Percentiles rank a stretch among this genome's conserved stretches.
Evolutionary conservation across 1,140 invertebrate genomes (phyloP).

Genomic region (Gryon sp.): DNA sequence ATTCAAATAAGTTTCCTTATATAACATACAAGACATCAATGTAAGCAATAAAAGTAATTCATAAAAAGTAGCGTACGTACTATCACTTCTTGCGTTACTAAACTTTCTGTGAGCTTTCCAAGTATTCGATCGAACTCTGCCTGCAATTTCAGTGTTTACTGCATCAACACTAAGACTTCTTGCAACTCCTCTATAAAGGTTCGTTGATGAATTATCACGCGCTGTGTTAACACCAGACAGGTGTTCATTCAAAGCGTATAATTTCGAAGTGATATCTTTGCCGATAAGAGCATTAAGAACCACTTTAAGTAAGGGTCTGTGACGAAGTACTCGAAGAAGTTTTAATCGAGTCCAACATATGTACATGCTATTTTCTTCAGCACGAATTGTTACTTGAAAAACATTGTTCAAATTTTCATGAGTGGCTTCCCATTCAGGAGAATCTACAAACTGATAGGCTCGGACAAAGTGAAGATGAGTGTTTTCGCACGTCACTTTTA

Average conservation of each 20-base stretch:
- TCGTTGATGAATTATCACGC: slow-evolving; percentile 67
- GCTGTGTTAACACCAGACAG: slow-evolving; percentile 78
- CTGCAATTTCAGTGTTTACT: slow-evolving; percentile 87
- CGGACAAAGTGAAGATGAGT: slow-evolving; percentile 90
- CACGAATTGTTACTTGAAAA: slow-evolving; percentile 91
- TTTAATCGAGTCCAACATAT: slow-evolving; percentile 88
- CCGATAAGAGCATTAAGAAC: slow-evolving; percentile 89
- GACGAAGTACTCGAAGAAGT: slow-evolving; percentile 85
- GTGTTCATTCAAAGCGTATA: slow-evolving; percentile 89
- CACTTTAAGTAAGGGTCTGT: slow-evolving; percentile 85
- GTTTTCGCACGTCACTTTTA: slow-evolving; percentile 89
- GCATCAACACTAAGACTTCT: slow-evolving; percentile 88
- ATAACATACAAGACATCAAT: no score
- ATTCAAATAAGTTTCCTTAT: no score
- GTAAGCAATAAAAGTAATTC: no score
- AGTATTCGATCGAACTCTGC: slow-evolving; percentile 84
- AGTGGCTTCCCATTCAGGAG: slow-evolving; percentile 91
- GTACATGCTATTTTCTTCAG: slow-evolving; percentile 87
- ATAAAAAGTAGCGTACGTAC: no score
- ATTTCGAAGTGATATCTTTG: slow-evolving; percentile 92
- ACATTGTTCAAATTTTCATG: slow-evolving; percentile 86
- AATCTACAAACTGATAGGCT: slow-evolving; percentile 91
- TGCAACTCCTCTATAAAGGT: slow-evolving; percentile 79
- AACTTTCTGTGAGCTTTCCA: slow-evolving; percentile 80
- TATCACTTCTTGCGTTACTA: slow-evolving; percentile 75